phyloP scores from a whole-genome alignment of 1,140 invertebrate genomes.

The Conus betulinus region DNA sequence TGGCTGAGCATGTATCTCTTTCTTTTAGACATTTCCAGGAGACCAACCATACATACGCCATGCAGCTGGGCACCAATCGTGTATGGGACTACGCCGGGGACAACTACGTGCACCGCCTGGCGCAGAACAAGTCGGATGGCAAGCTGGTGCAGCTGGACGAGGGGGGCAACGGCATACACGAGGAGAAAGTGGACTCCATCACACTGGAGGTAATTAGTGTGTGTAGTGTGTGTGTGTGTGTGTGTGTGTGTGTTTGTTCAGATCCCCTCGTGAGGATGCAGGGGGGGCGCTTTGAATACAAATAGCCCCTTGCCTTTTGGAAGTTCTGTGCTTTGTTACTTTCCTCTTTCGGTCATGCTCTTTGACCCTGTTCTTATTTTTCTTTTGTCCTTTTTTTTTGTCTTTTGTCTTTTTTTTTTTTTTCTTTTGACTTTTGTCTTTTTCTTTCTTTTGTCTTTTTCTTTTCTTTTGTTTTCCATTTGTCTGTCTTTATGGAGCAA shows the following conservation, averaged over 20 bases:
- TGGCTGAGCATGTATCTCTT: not conserved
- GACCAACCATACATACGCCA: conserved; percentile 97
- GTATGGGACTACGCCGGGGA: conserved; percentile 99
- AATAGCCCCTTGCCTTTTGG: not conserved
- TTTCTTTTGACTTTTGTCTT: too few species aligned
- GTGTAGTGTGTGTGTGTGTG: not conserved
- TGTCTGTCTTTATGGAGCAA: too few species aligned
- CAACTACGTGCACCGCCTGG: conserved; percentile 97
- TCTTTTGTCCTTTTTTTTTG: not conserved
- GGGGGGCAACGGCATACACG: conserved; percentile 72
- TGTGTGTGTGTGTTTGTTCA: too few species aligned
- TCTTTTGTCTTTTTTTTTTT: too few species aligned
- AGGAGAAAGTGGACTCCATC: conserved; percentile 94
- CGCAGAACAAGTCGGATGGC: conserved; percentile 98
- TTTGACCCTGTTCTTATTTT: not conserved
- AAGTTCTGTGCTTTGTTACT: not conserved
- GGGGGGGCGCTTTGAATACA: too few species aligned
- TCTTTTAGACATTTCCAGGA: conserved; percentile 90
- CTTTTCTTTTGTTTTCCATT: too few species aligned
- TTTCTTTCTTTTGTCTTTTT: too few species aligned
- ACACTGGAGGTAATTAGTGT: conserved; percentile 82
- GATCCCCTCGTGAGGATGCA: too few species aligned
- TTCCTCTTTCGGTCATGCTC: too few species aligned
- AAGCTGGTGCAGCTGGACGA: conserved; percentile 89
- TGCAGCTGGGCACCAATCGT: conserved; percentile 94